phyloP scores from a whole-genome alignment of 2,113 vertebrate genomes.

The Aldabrachelys gigantea region DNA sequence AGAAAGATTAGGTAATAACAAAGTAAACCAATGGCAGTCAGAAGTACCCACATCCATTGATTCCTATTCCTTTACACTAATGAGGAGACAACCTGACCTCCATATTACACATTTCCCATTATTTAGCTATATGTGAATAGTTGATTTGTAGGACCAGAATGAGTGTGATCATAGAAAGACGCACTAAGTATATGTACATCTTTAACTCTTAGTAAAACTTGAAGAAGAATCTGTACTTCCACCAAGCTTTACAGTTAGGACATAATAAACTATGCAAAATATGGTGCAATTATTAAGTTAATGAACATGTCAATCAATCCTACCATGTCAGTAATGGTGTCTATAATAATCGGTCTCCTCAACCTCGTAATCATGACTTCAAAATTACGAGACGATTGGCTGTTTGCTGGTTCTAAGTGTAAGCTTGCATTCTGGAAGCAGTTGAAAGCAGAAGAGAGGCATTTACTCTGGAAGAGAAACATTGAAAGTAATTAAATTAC shows the following conservation, averaged over 20 bases:
- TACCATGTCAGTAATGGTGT: slow-evolving; percentile 19
- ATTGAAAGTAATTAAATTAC: not conserved
- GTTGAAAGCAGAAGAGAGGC: slow-evolving; percentile 63
- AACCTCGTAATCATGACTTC: not conserved
- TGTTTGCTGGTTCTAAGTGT: slow-evolving; percentile 55
- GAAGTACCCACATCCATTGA: not conserved
- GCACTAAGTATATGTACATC: not conserved
- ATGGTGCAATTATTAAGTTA: rapidly evolving
- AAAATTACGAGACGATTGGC: not conserved
- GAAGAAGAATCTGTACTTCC: not conserved
- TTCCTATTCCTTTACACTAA: not conserved
- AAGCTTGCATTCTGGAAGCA: slow-evolving; percentile 72
- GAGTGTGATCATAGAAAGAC: not conserved
- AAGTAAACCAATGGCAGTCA: not conserved
- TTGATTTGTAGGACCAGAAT: not conserved
- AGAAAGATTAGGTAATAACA: not conserved
- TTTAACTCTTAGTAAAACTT: not conserved
- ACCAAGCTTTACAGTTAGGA: not conserved
- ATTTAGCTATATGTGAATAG: rapidly evolving
- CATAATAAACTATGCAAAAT: not conserved
- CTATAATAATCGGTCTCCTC: not conserved
- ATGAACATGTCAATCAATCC: not conserved
- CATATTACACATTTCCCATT: rapidly evolving
- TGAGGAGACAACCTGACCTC: not conserved
- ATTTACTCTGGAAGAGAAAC: slow-evolving; percentile 66